phyloP scores from a whole-genome alignment of 1,140 invertebrate genomes.

The honey bee (Apis mellifera) region DNA sequence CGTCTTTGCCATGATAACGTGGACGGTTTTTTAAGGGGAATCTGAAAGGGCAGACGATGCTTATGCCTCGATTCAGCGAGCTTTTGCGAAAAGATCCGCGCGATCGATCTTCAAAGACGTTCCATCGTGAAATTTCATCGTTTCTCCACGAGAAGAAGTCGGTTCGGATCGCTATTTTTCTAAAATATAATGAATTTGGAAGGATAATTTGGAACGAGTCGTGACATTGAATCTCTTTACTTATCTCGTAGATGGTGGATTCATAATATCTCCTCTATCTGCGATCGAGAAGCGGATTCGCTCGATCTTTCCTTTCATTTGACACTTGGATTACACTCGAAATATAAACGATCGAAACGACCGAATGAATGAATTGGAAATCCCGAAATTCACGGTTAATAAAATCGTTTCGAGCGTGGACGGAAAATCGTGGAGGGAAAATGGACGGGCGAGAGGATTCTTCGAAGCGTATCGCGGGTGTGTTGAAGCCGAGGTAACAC shows the following conservation, averaged over 20 bases:
- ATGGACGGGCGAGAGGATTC: neutral
- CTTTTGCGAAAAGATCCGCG: conserved; percentile 11
- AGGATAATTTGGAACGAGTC: neutral
- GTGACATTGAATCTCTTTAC: neutral
- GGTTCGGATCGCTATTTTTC: neutral
- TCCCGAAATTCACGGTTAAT: neutral
- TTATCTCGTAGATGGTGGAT: neutral
- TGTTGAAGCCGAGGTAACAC: neutral
- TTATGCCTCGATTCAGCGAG: conserved; percentile 50
- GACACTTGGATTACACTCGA: too few relatives aligned
- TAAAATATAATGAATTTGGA: neutral
- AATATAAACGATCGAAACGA: too few relatives aligned
- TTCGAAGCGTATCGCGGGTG: neutral
- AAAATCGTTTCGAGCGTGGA: neutral
- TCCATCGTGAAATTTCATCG: neutral
- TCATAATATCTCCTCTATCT: neutral
- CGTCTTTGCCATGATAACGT: conserved; percentile 15
- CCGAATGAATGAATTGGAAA: too few relatives aligned
- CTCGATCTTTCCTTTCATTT: neutral
- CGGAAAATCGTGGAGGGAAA: neutral
- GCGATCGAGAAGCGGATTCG: neutral
- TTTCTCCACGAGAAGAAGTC: neutral
- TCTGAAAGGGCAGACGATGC: conserved; percentile 37
- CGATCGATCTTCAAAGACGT: conserved; percentile 44
- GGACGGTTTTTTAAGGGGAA: neutral